Base-by-base conservation (phyloP, 2,888 invertebrate species). In the Sipha maydis region DNA sequence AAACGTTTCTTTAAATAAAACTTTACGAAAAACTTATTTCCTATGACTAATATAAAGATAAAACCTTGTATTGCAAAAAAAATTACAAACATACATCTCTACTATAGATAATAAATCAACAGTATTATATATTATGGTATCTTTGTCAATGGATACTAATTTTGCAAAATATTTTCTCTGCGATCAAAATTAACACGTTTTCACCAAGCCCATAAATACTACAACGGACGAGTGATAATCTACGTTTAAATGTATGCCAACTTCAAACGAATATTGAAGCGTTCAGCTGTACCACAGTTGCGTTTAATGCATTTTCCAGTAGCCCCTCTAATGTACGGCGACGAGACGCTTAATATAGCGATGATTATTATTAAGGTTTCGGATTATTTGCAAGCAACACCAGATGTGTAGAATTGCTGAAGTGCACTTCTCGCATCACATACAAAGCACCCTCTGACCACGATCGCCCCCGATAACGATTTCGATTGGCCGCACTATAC, bases 351-450 rank as follows among this genome's bases (percentile, higher is more conserved):
- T n/a, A 31, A 56, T 8, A 38, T n/a, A 80, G 34, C 19, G 21
- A 31, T 14, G 48, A 34, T 67, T 25, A 14, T 19, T 25, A 11
- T 54, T 71, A 48, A 54, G 69, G 28, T 75, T 75, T 21, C 56
- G 8, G 56, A 28, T 54, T 31, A 34, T 75, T 76, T 7, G 5
- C 85, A 8, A 78, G 34, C 56, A 34, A 38, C 85, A 38, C 85
- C 85, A 56, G 85, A 79, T 86, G 85, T 38, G 56, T 48, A 19
- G 54, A 85, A 85, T 78, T 41, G 34, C 48, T 71, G 28, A n/a
- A 79, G 85, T 71, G 85, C 79, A 69, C 85, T 56, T 34, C 73
- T n/a, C 28, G 21, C 38, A 34, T 61, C 31, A 25, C 56, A 19
- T 9, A 25, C 61, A 31, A 0, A 85, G 31, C 54, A 71, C 85